phyloP scores from a whole-genome alignment of 1,140 invertebrate genomes.

The Bombus affinis region DNA sequence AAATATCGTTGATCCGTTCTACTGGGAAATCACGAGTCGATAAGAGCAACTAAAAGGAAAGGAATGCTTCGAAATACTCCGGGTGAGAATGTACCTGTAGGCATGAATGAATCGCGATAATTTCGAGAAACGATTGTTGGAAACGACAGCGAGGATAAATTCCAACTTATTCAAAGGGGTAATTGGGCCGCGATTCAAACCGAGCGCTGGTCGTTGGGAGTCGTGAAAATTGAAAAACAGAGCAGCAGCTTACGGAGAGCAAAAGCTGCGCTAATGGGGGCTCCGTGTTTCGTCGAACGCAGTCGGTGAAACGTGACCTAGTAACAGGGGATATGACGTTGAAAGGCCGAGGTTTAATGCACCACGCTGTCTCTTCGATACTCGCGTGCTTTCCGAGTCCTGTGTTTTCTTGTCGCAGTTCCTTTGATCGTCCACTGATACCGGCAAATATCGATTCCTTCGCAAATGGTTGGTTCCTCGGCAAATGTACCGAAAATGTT shows the following conservation, averaged over 20 bases:
- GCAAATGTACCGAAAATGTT: neutral
- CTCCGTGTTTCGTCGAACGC: neutral
- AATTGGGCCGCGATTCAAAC: neutral
- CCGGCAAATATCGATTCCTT: neutral
- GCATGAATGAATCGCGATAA: neutral
- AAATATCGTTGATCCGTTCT: neutral
- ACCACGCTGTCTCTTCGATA: neutral
- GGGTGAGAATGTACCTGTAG: neutral
- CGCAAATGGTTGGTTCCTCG: neutral
- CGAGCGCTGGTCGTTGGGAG: neutral
- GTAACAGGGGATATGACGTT: neutral
- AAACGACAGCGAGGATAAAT: neutral
- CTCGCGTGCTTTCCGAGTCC: neutral
- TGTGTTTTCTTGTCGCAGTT: neutral
- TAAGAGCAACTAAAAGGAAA: too few relatives aligned
- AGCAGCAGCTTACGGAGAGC: neutral
- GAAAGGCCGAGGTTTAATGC: conserved; percentile 11
- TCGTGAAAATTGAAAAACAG: conserved; percentile 1
- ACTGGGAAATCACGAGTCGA: neutral
- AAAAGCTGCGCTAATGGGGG: conserved; percentile 16
- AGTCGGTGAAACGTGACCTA: conserved; percentile 26
- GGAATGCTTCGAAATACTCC: neutral
- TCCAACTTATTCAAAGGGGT: neutral
- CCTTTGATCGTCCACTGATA: conserved; percentile 24
- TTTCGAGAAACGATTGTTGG: neutral